These are phyloP conservation scores for Columba livia DNA, from an alignment of 2,113 vertebrate species.

Conservation along the genomic window DNA sequence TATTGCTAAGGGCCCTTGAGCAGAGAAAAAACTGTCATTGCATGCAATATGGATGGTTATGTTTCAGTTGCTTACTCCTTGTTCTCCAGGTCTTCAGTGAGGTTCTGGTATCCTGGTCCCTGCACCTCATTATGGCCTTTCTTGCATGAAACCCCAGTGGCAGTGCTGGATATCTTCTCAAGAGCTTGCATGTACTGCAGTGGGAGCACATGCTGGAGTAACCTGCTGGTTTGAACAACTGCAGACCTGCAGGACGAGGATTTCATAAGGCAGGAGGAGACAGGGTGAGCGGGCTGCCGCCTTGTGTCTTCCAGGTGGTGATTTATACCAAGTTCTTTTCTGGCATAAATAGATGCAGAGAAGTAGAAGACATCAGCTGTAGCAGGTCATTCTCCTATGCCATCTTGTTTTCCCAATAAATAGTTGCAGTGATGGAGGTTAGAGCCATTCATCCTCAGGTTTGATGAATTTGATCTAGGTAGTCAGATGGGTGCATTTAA, in stretches of 20 bases:
- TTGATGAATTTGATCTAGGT: not conserved
- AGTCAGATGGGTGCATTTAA: not conserved
- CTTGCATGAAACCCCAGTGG: not conserved
- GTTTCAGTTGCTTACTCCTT: not conserved
- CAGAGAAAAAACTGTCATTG: not conserved
- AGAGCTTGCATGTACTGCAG: accelerated
- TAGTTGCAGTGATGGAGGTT: not conserved
- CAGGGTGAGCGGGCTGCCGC: not conserved
- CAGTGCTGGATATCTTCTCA: not conserved
- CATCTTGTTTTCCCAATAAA: not conserved
- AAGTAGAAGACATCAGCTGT: not conserved
- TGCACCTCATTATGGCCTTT: not conserved
- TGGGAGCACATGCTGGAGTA: accelerated
- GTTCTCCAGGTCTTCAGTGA: not conserved
- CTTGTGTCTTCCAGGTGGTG: not conserved
- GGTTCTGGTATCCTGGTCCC: not conserved
- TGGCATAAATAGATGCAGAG: not conserved
- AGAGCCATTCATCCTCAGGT: not conserved
- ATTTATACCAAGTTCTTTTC: not conserved
- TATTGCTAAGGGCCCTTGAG: not conserved
- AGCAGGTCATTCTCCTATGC: not conserved
- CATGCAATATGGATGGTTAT: accelerated
- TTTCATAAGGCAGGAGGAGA: not conserved
- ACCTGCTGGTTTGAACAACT: not conserved
- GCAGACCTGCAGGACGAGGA: not conserved